These are phyloP conservation scores for Himalopsyche tibetana DNA, from an alignment of 2,888 invertebrate genomes.

Conservation along the genomic window DNA sequence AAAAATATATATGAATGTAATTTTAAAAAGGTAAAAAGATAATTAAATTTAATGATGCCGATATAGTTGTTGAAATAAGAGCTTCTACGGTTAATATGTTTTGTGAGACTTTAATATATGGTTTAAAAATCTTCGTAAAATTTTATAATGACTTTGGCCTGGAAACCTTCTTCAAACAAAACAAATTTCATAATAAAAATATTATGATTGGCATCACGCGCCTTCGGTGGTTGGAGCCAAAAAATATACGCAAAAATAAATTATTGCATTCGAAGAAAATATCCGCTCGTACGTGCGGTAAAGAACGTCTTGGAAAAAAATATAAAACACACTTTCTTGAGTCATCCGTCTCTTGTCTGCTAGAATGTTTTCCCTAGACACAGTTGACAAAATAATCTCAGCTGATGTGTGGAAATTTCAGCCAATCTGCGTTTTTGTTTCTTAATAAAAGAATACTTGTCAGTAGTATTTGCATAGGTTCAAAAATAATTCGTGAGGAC, in stretches of 20 bases:
- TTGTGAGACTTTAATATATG: too few relatives aligned
- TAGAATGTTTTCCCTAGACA: conserved; percentile 3
- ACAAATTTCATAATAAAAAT: background rate
- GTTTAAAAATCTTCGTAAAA: too few relatives aligned
- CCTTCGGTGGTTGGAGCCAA: background rate
- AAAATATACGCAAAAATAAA: conserved; percentile 21
- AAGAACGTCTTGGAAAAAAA: background rate
- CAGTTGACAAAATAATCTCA: conserved; percentile 24
- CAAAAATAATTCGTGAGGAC: background rate
- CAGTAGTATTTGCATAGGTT: background rate
- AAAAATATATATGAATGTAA: too few relatives aligned
- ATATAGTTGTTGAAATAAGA: too few relatives aligned
- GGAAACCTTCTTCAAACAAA: background rate
- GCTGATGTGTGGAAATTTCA: background rate
- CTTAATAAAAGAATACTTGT: background rate
- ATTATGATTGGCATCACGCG: background rate
- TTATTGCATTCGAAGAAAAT: background rate
- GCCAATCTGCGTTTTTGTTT: background rate
- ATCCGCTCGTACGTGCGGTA: background rate
- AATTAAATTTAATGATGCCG: too few relatives aligned
- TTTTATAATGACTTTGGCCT: conserved; percentile 8
- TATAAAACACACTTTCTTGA: background rate
- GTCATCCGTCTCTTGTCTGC: background rate
- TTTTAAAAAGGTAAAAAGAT: too few relatives aligned
- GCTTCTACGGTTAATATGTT: too few relatives aligned